Conservation (phyloP, 2,888 invertebrate genomes). For the Pollenia labialis region DNA sequence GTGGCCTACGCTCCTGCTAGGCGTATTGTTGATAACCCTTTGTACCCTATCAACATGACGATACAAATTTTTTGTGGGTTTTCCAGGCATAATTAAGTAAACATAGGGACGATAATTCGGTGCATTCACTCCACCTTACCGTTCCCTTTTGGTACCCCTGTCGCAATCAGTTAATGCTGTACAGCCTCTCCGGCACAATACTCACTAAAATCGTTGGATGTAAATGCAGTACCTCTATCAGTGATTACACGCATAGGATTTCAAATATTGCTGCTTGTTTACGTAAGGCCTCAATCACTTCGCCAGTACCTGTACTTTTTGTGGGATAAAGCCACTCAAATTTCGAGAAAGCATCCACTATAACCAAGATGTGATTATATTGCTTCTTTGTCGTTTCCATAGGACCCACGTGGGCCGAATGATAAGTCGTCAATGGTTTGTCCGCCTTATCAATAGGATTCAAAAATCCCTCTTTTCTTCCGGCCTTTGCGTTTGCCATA, state of each 20-base stretch:
- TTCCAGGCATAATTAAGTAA: slow-evolving; percentile 75
- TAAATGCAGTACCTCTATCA: slow-evolving; percentile 79
- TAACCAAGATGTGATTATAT: slow-evolving; percentile 79
- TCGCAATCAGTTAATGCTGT: too few relatives aligned
- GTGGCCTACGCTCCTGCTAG: slow-evolving; percentile 7
- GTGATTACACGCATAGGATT: too few relatives aligned
- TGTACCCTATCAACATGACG: slow-evolving; percentile 32
- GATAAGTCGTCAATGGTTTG: slow-evolving; percentile 77
- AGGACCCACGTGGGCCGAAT: slow-evolving; percentile 74
- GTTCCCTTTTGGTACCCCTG: too few relatives aligned
- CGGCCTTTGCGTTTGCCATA: slow-evolving; percentile 73
- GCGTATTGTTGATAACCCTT: slow-evolving; percentile 25
- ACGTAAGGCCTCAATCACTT: too few relatives aligned
- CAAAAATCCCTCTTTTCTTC: slow-evolving; percentile 79
- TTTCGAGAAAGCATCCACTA: slow-evolving; percentile 79
- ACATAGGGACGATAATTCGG: too few relatives aligned
- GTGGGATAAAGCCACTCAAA: slow-evolving; percentile 80
- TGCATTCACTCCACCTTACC: too few relatives aligned
- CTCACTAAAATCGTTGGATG: slow-evolving; percentile 78
- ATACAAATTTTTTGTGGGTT: slow-evolving; percentile 48
- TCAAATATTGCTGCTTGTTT: too few relatives aligned
- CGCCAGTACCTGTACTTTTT: slow-evolving; percentile 72
- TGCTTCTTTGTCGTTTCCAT: slow-evolving; percentile 76
- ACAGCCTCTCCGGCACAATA: slow-evolving; percentile 81
- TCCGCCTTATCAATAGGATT: slow-evolving; percentile 78